Evolutionary conservation across 2,797 vertebrate species (phyloP), one percentile per base, ranked within the genome.

Genomic region (Gymnoscopelus braueri): DNA sequence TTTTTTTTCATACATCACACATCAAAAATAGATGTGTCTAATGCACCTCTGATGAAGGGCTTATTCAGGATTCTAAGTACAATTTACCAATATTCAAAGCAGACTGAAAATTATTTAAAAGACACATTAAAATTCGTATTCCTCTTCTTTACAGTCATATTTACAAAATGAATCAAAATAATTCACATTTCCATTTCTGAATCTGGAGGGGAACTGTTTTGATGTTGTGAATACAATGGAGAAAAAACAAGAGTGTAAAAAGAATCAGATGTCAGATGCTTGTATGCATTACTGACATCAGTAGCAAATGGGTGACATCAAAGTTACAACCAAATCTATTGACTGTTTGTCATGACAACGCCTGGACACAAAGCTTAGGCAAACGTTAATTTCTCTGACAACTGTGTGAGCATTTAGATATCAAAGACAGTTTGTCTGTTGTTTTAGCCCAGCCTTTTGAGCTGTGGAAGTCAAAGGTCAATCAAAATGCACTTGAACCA

Each of bases 21-120:
- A 95, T 94, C 91, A 93, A 94, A 94, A 95, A 94, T 94, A 87
- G 94, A 95, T 95, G 94, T 95, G 94, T 94, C 92, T 90, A 90
- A 94, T 95, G 94, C 93, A 94, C 92, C 94, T 91, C 90, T 94
- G 92, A 93, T 94, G 94, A 95, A 95, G 94, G 93, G 94, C 91
- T 94, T 94, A 94, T 94, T 95, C 93, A 93, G 90, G 91, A 93
- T 95, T 93, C 94, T 95, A 96, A 95, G 93, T 95, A 95, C 93
- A 95, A 94, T 95, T 94, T 94, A 95, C 95, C 95, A 95, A 95
- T 94, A 95, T 95, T 95, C 94, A 95, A 94, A 93, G 95, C 93
- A 95, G 94, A 94, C 94, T 95, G 94, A 95, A 96, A 95, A 94
- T 93, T 94, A 94, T 95, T 95, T 95, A 93, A 95, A 95, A 94